A percentile compares a stretch with the other conserved stretches of the same genome.
These are phyloP conservation scores for Propithecus deckenii DNA, from an alignment of 2,797 vertebrate genomes.

Conservation along the genomic window DNA sequence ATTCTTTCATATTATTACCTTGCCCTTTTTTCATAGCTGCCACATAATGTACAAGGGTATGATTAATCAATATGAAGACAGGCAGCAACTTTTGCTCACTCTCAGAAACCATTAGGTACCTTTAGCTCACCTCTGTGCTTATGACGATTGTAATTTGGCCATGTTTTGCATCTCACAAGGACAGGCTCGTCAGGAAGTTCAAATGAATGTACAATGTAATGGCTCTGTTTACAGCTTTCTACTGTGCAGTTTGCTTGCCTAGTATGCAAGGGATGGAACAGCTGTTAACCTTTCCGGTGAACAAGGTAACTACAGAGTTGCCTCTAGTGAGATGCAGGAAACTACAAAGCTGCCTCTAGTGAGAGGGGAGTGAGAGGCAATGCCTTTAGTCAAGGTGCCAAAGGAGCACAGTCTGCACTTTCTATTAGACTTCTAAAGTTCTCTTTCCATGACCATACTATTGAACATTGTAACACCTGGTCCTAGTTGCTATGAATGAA, in stretches of 20 bases:
- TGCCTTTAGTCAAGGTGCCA: neutral
- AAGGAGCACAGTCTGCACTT: neutral
- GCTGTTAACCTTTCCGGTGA: conserved; percentile 31
- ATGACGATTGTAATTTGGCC: conserved; percentile 25
- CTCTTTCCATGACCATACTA: neutral
- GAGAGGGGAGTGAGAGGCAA: neutral
- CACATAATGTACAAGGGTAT: neutral
- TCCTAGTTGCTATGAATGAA: neutral
- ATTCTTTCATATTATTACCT: neutral
- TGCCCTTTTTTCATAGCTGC: conserved; percentile 37
- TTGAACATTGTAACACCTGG: neutral
- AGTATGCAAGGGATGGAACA: conserved; percentile 22
- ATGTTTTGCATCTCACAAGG: conserved; percentile 37
- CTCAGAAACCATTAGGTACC: neutral
- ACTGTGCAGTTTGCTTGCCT: conserved; percentile 46
- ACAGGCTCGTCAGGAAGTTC: conserved; percentile 26
- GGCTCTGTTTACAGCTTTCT: conserved; percentile 42
- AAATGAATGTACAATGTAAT: conserved; percentile 38
- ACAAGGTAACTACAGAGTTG: conserved; percentile 18
- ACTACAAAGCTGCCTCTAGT: neutral
- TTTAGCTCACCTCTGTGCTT: neutral
- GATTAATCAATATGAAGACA: conserved; percentile 26
- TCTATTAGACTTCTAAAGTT: neutral
- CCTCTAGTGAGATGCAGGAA: neutral
- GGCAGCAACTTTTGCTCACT: neutral